Base-by-base conservation (phyloP, 2,797 vertebrate genomes). In the Mycteria americana region DNA sequence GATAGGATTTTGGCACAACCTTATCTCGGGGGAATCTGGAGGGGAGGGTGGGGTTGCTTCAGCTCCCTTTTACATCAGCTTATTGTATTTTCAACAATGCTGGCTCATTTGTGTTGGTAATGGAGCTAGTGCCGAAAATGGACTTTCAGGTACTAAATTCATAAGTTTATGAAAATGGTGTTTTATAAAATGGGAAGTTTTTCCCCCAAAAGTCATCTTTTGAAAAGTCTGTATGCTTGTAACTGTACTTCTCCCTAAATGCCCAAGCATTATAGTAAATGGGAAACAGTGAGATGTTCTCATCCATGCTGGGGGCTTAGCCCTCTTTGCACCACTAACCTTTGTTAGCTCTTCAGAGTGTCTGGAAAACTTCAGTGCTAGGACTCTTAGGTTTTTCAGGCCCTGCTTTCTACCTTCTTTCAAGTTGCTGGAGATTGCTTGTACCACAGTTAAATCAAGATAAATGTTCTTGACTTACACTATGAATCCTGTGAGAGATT, bases 61-160 rank as follows among this genome's bases (percentile, higher is more conserved):
- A 56, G 56, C 88, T 96, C 88, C 27, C 31, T 94, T 94, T 93
- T 57, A 39, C 78, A 64, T 93, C 84, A 70, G 43, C 41, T 39
- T 76, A 76, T 82, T 97, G 84, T 95, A 13, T 89, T 93, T 79
- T 64, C 56, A 89, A 63, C 93, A 96, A 21, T 94, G 72, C 75
- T 89, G 81, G 62, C 81, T 93, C 17, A 24, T 54, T 89, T 5
- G 7, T 41, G 24, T 67, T 77, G 56, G 51, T 92, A 54, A 43
- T 41, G 30, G 50, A 72, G 27, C 50, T 57, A n/a, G 57, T 78
- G 76, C 54, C 1, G 3, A 51, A 93, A 94, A 68, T 12, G 56
- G 46, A 21, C 37, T 65, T 95, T 73, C 59, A 82, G 86, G 83
- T 96, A 73, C 3, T 57, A 63, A 79, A 60, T 72, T 5, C 2